Percentiles rank a stretch among this genome's conserved stretches.
Evolutionary conservation across 64 coral and sea anemone species (phyloP).

Genomic region (Porites lutea): DNA sequence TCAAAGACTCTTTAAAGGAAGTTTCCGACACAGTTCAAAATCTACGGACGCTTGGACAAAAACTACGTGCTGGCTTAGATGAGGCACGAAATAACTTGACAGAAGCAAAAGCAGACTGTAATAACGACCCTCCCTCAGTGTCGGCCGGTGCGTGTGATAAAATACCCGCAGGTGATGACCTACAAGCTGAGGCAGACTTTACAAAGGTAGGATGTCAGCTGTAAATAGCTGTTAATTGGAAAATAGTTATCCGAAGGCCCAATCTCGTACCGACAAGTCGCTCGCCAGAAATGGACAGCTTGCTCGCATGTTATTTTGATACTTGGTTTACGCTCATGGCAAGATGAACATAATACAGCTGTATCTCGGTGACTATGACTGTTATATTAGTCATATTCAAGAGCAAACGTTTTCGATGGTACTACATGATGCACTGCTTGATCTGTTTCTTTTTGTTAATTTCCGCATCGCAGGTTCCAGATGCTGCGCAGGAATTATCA

Average conservation of each 20-base stretch:
- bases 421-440: no score
- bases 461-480: conserved; percentile 32
- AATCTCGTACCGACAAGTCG: no score
- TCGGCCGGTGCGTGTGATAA: conserved; percentile 49
- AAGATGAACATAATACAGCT: no score
- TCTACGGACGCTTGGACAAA: conserved; percentile 12
- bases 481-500: conserved; percentile 13
- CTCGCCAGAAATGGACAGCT: no score
- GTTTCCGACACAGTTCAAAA: conserved; percentile 27
- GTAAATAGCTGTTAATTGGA: neutral
- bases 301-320: no score
- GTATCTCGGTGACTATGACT: no score
- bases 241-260: neutral
- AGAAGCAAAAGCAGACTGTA: conserved; percentile 26
- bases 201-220: neutral
- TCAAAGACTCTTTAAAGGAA: conserved; percentile 29
- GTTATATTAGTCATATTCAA: no score
- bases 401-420: no score
- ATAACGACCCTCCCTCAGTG: conserved; percentile 16
- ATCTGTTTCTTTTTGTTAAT: no score
- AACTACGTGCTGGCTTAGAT: conserved; percentile 25
- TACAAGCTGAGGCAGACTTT: conserved; percentile 56
- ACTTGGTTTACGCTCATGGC: no score
- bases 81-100: conserved; percentile 53
- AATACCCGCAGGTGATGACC: conserved; percentile 2